Base-by-base conservation (phyloP, 2,888 invertebrate genomes). In the Caenorhabditis sulstoni region DNA sequence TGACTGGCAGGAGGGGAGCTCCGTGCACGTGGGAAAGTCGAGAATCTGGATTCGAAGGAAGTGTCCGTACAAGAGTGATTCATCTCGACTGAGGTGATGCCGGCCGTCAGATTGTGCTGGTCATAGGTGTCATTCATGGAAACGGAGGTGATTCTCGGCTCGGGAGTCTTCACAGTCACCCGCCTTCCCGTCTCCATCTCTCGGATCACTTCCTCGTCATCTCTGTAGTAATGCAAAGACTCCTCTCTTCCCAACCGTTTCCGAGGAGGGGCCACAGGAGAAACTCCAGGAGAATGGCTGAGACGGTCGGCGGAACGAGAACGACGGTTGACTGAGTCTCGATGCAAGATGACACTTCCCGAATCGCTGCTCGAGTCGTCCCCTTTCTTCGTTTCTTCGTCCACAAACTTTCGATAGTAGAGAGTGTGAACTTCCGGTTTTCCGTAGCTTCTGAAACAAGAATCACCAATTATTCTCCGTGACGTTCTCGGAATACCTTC, bases 341-440 rank as follows among this genome's bases (percentile, higher is more conserved):
- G 44, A 29, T 61, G 61, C 23, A 67, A 58, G 20, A 75, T 49
- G 20, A 75, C 75, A 61, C 75, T 75, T 61, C 75, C 75, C 22
- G 66, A 61, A 29, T 75, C 75, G 41, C 39, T 45, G 11, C 47
- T 55, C 35, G 50, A 64, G 44, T 74, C 65, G 49, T 65, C 59
- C 23, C 23, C 66, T 39, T 41, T 61, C 53, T 67, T 67, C 2
- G 52, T 45, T 23, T 78, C 73, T 35, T 79, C 73, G 29, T 79
- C 78, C 2, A 79, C 70, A 49, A 79, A 79, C 44, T 79, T 79
- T 23, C 78, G 71, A 23, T 79, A 79, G 39, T 79, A 73, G 12
- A 79, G 73, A 16, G 78, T 79, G 20, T 62, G 67, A 39, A 79
- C 78, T 73, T 73, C 67, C 14, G 78, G 78, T 68, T 57, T 70